Evolutionary conservation across 2,113 vertebrate species (phyloP).

Genomic region (Eolophus roseicapilla): DNA sequence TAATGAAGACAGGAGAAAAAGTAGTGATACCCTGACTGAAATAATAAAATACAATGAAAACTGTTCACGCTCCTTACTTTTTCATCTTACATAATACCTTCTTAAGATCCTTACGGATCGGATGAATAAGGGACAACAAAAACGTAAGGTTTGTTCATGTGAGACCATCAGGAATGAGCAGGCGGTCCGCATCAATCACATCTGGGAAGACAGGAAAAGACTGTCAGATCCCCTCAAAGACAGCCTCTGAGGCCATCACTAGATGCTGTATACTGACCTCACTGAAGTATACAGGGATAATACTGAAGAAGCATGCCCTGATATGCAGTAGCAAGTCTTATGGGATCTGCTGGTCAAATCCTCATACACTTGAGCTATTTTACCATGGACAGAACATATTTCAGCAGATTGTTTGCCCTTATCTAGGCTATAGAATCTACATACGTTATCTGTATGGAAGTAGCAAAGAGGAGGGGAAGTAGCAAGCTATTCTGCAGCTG

Average conservation of each 20-base stretch:
- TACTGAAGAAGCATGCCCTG: neutral
- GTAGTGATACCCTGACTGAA: neutral
- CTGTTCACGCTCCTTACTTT: neutral
- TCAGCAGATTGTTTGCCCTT: neutral
- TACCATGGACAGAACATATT: neutral
- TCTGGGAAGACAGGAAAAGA: neutral
- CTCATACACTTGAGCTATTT: neutral
- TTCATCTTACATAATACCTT: neutral
- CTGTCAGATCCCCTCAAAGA: rapidly evolving
- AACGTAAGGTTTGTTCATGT: rapidly evolving
- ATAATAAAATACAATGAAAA: neutral
- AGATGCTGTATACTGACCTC: rapidly evolving
- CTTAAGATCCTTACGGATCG: neutral
- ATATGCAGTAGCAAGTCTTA: neutral
- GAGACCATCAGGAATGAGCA: neutral
- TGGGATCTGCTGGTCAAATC: neutral
- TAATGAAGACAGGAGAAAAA: neutral
- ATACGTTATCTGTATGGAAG: rapidly evolving
- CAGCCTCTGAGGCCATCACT: neutral
- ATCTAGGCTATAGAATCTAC: neutral
- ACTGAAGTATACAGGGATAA: too few species aligned
- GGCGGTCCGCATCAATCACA: neutral
- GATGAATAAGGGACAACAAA: neutral
- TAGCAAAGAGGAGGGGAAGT: rapidly evolving
- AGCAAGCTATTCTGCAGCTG: neutral